Conservation (phyloP, 1,140 invertebrate genomes). For the Drosophila serrata region DNA sequence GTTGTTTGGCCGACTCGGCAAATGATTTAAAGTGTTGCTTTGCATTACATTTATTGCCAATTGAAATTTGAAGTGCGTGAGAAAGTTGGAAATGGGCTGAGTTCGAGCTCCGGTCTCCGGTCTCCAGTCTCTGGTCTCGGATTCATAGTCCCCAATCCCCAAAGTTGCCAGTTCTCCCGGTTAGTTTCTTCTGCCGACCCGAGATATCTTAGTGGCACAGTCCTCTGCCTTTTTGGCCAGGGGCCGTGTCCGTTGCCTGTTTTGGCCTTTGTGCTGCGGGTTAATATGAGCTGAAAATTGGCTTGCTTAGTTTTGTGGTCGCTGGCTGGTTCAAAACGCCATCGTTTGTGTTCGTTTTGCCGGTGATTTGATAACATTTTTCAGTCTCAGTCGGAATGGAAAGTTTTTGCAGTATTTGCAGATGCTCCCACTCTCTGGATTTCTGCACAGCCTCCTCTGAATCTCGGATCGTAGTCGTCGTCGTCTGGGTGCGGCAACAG, state of each 20-base stretch:
- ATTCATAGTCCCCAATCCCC: constrained; percentile 19
- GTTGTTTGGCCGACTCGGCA: constrained; percentile 69
- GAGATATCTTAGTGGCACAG: background rate
- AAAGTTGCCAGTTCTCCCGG: constrained; percentile 43
- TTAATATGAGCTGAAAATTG: constrained; percentile 85
- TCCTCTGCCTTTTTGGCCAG: constrained; percentile 43
- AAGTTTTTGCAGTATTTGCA: constrained; percentile 71
- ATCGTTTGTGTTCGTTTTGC: constrained; percentile 72
- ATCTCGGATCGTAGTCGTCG: constrained; percentile 12
- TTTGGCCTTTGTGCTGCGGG: constrained; percentile 83
- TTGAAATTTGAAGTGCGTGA: constrained; percentile 85
- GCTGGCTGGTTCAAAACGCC: constrained; percentile 36
- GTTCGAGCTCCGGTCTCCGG: constrained; percentile 21
- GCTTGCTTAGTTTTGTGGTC: constrained; percentile 83
- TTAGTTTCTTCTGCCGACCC: constrained; percentile 27
- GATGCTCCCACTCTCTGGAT: constrained; percentile 44
- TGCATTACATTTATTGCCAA: constrained; percentile 85
- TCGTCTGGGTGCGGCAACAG: constrained; percentile 50
- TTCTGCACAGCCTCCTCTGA: constrained; percentile 2
- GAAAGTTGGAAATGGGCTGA: constrained; percentile 79
- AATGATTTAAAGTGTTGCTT: constrained; percentile 85
- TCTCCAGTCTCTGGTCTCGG: constrained; percentile 5
- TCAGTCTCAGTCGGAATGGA: constrained; percentile 71
- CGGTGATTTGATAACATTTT: constrained; percentile 83
- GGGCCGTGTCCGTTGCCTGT: constrained; percentile 46